Evolutionary conservation across 1,140 invertebrate species (phyloP), one percentile per base, ranked within the genome.

Genomic region (Zaprionus ghesquierei): DNA sequence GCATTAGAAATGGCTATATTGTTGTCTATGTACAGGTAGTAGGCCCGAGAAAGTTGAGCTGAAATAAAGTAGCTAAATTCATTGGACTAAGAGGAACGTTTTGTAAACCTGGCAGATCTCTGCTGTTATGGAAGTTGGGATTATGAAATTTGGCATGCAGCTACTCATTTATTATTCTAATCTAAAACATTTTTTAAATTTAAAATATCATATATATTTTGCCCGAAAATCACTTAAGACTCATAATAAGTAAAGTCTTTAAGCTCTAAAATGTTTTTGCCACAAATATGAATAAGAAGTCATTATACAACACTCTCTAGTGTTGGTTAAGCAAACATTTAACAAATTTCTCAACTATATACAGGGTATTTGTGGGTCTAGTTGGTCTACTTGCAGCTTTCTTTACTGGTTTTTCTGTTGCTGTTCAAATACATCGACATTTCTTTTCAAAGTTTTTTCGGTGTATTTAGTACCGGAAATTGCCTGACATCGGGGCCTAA

Each of bases 391-490:
- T 12, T 46, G 9, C 1, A n/a, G 13, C 13, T n/a, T 4, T 35
- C 3, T 3, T 35, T 13, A 1, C 9, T 46, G 20, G 18, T 46
- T 46, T 46, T 41, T 41, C n/a, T 41, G 4, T 27, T 44, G 38
- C 33, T 49, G 58, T 44, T 44, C 20, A 51, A 62, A 62, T 53
- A 35, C 60, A 61, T 31, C 20, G 46, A 31, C 51, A 20, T 61
- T 61, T 61, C 41, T 64, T 38, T 29, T 10, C 35, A 6, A 13
- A 9, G 27, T 38, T 62, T 29, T 25, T 53, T 23, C 10, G 22
- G 27, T 35, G 29, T 49, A 13, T 49, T 68, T 33, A 54, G 61
- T 69, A 29, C 71, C 56, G 71, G 71, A 74, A 74, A 74, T 73
- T 58, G 66, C 59, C 59, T 18, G 25, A 51, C 51, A 53, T 69